phyloP scores from a whole-genome alignment of 1,140 invertebrate species.

The Ptiloglossa arizonensis region DNA sequence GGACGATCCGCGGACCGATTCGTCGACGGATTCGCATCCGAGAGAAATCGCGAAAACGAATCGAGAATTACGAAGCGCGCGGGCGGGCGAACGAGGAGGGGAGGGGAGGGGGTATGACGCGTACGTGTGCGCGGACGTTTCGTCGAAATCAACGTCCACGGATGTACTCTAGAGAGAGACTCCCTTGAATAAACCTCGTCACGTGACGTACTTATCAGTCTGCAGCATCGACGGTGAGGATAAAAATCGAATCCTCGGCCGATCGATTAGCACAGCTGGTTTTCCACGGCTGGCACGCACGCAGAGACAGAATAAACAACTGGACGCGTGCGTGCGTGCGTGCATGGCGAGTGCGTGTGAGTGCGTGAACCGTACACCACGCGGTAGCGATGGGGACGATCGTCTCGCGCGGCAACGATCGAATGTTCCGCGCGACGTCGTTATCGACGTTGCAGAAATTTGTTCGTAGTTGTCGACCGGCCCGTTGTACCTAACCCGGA shows the following conservation, averaged over 20 bases:
- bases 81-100: no score
- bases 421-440: background rate
- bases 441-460: no score
- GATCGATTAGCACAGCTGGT: conserved; percentile 66
- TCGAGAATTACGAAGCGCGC: no score
- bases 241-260: conserved; percentile 57
- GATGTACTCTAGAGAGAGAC: conserved; percentile 30
- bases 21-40: no score
- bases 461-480: no score
- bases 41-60: no score
- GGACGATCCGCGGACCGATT: no score
- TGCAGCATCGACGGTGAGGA: conserved; percentile 31
- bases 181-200: conserved; percentile 46
- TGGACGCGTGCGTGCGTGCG: background rate
- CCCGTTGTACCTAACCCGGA: no score
- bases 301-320: conserved; percentile 39
- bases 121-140: background rate
- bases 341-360: background rate
- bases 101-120: no score
- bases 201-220: conserved; percentile 50
- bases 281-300: conserved; percentile 51
- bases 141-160: background rate
- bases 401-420: conserved; percentile 3
- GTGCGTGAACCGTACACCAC: background rate
- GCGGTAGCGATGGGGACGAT: conserved; percentile 34